phyloP scores from a whole-genome alignment of 1,140 invertebrate genomes.

The Pseudomyrmex dendroicus region DNA sequence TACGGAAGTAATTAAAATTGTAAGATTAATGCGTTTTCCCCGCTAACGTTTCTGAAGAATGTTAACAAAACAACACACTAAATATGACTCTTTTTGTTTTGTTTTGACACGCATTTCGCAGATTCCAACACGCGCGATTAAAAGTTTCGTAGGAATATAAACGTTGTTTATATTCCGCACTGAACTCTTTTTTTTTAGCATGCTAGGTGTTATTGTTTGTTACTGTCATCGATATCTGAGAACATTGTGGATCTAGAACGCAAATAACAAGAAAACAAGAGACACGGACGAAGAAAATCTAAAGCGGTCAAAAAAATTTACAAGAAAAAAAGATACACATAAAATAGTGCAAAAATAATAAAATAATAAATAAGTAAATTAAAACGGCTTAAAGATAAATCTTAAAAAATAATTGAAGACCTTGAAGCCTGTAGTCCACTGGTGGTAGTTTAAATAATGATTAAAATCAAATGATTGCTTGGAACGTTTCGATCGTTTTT shows the following conservation, averaged over 20 bases:
- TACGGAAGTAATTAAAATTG: slow-evolving; percentile 45
- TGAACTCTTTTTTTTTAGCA: neutral
- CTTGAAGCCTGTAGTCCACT: too few species aligned
- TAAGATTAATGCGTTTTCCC: slow-evolving; percentile 36
- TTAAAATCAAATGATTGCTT: too few species aligned
- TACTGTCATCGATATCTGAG: neutral
- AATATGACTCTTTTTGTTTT: slow-evolving; percentile 12
- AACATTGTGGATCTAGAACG: neutral
- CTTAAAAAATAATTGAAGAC: too few species aligned
- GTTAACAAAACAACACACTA: slow-evolving; percentile 48
- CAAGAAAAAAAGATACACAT: too few species aligned
- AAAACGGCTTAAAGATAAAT: too few species aligned
- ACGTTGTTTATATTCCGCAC: neutral
- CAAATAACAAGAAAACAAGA: neutral
- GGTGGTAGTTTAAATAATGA: too few species aligned
- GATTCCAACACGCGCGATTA: neutral
- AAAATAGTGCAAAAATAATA: too few species aligned
- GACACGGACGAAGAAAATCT: slow-evolving; percentile 36
- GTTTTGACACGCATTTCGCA: slow-evolving; percentile 27
- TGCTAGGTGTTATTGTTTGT: slow-evolving; percentile 4
- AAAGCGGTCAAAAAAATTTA: neutral
- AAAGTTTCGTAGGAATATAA: neutral
- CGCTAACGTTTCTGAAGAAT: slow-evolving; percentile 30
- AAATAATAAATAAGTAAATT: too few species aligned
- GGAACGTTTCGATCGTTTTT: too few species aligned